Conservation (phyloP, 2,888 invertebrate genomes). For the Eupithecia subumbrata region DNA sequence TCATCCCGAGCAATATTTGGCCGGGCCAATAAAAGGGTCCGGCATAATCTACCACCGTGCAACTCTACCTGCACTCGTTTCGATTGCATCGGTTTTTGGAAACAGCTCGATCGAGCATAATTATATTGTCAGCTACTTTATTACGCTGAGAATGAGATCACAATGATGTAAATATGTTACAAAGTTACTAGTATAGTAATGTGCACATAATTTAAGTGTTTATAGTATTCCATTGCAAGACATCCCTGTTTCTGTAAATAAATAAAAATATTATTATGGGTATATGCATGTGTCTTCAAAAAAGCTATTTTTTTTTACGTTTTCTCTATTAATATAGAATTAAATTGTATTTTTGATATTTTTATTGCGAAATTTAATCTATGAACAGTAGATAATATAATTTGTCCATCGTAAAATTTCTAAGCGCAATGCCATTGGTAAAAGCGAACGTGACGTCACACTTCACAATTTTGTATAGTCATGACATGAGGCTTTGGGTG, state of each 20-base stretch:
- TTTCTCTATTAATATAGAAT: too few species aligned
- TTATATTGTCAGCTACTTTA: constrained; percentile 43
- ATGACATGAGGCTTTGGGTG: too few species aligned
- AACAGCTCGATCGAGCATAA: constrained; percentile 35
- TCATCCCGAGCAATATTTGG: background rate
- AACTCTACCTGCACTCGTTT: constrained; percentile 43
- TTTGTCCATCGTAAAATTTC: too few species aligned
- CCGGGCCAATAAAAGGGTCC: background rate
- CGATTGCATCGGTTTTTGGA: constrained; percentile 49
- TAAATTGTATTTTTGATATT: too few species aligned
- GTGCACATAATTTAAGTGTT: background rate
- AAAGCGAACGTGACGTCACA: too few species aligned
- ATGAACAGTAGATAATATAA: too few species aligned
- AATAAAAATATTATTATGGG: background rate
- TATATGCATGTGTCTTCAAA: too few species aligned
- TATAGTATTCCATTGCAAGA: background rate
- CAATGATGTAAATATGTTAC: constrained; percentile 5
- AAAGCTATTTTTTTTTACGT: too few species aligned
- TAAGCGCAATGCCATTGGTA: too few species aligned
- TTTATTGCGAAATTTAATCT: too few species aligned
- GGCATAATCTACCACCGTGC: constrained; percentile 2
- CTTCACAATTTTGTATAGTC: too few species aligned
- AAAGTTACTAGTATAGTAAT: background rate
- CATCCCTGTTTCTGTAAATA: background rate
- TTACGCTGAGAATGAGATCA: constrained; percentile 44